Evolutionary conservation across 2,113 vertebrate genomes (phyloP).

Genomic region (human (Homo sapiens)): DNA sequence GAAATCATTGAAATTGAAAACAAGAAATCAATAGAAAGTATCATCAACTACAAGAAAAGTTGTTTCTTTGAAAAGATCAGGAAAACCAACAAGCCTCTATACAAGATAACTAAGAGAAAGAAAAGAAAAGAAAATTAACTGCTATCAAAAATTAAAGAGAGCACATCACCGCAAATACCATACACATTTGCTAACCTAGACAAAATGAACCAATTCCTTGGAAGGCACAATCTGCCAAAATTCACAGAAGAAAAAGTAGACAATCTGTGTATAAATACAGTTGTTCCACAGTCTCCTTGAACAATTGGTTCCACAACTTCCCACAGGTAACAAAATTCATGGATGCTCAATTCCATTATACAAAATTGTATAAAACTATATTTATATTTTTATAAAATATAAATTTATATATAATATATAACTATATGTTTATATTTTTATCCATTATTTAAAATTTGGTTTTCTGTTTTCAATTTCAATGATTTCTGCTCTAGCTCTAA

Average conservation of each 20-base stretch:
- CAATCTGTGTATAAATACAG: background rate
- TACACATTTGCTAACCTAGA: background rate
- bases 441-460: too few relatives aligned
- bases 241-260: background rate
- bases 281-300: background rate
- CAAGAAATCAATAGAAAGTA: background rate
- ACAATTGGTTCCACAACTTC: background rate
- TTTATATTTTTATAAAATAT: too few relatives aligned
- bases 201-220: background rate
- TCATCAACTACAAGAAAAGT: background rate
- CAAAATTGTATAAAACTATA: background rate
- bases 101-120: background rate
- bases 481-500: too few relatives aligned
- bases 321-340: background rate
- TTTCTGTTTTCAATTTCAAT: too few relatives aligned
- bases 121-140: background rate
- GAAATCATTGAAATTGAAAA: background rate
- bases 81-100: background rate
- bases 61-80: background rate
- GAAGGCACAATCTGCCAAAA: background rate
- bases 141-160: background rate
- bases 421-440: too few relatives aligned
- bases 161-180: fast-evolving
- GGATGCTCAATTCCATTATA: background rate
- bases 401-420: too few relatives aligned